Conservation (phyloP, 2,888 invertebrate species). For the Meganola albula region DNA sequence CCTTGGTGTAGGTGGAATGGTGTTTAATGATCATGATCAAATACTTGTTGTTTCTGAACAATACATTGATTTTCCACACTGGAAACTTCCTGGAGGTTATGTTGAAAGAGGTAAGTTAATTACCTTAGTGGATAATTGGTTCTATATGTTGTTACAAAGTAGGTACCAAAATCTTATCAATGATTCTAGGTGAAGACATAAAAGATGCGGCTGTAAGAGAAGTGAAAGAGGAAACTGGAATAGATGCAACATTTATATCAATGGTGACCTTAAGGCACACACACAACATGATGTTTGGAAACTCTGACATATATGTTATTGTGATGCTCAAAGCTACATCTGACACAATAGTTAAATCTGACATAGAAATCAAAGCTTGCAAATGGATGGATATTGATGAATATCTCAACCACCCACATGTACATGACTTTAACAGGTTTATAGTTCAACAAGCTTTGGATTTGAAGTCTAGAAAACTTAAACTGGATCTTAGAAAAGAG, state of each 20-base stretch:
- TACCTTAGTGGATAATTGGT: neutral
- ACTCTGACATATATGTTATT: conserved; percentile 92
- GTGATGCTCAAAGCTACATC: conserved; percentile 83
- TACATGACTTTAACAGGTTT: conserved; percentile 83
- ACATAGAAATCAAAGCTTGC: conserved; percentile 86
- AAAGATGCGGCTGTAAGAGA: conserved; percentile 89
- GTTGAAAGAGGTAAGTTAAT: conserved; percentile 84
- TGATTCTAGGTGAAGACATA: conserved; percentile 85
- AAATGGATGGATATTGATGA: conserved; percentile 90
- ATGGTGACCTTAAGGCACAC: conserved; percentile 87
- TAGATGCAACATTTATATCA: conserved; percentile 85
- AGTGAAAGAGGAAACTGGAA: conserved; percentile 93
- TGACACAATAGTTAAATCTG: conserved; percentile 81
- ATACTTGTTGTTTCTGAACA: conserved; percentile 90
- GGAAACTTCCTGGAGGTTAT: conserved; percentile 96
- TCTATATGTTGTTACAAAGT: neutral
- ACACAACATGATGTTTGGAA: conserved; percentile 85
- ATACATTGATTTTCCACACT: conserved; percentile 77
- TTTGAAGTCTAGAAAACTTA: conserved; percentile 78
- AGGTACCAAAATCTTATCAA: neutral
- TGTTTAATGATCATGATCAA: conserved; percentile 86
- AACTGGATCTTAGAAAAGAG: conserved; percentile 76
- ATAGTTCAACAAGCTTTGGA: conserved; percentile 82
- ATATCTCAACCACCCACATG: conserved; percentile 82
- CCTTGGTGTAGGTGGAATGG: conserved; percentile 90